These are phyloP conservation scores for Austrofundulus limnaeus DNA, from an alignment of 2,113 vertebrate species.

Conservation along the genomic window DNA sequence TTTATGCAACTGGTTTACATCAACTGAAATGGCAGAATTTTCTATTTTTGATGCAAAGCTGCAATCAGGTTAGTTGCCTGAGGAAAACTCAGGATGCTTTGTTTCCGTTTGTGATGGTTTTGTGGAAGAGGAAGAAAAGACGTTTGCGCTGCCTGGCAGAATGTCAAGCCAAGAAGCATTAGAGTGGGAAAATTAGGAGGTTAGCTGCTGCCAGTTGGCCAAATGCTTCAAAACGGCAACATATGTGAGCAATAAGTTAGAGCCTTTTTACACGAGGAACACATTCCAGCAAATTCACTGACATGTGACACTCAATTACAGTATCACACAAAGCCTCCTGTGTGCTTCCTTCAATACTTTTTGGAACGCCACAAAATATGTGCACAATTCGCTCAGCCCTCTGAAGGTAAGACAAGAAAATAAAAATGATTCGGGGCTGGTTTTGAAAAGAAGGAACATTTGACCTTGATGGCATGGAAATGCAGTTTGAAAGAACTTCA, in stretches of 20 bases:
- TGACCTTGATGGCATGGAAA: background rate
- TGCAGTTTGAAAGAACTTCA: background rate
- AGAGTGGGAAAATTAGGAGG: conserved; percentile 55
- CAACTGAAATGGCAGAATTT: conserved; percentile 66
- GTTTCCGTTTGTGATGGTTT: conserved; percentile 39
- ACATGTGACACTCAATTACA: conserved; percentile 42
- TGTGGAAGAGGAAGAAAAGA: conserved; percentile 22
- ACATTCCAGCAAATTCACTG: conserved; percentile 29
- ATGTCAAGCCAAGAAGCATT: conserved; percentile 38
- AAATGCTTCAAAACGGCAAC: conserved; percentile 34
- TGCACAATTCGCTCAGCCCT: background rate
- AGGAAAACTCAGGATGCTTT: conserved; percentile 27
- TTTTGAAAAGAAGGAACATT: conserved; percentile 8
- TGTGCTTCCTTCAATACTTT: conserved; percentile 21
- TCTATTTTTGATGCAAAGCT: conserved; percentile 63
- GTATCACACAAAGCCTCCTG: conserved; percentile 17
- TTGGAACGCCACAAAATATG: conserved; percentile 4
- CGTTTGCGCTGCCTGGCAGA: conserved; percentile 44
- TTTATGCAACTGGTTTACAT: conserved; percentile 40
- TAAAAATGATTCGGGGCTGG: conserved; percentile 18
- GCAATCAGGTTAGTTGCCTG: conserved; percentile 57
- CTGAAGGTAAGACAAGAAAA: conserved; percentile 30
- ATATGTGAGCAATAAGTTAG: conserved; percentile 28
- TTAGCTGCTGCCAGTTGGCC: conserved; percentile 46
- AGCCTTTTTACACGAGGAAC: conserved; percentile 11